phyloP scores from a whole-genome alignment of 2,113 vertebrate genomes.

The Paradoxurus hermaphroditus region DNA sequence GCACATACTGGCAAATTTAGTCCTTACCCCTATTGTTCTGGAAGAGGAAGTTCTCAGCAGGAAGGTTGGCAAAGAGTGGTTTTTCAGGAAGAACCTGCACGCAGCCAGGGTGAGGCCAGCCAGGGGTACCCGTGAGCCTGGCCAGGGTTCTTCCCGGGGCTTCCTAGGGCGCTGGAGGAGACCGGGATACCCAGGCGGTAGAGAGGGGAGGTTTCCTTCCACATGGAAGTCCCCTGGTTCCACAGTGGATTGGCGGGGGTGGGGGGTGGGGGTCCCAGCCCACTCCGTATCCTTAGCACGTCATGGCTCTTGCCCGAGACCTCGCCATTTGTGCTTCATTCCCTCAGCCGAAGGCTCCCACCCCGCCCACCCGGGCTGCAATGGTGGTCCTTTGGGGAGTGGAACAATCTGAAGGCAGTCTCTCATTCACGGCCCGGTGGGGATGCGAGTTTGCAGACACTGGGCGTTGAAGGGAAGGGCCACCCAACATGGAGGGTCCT shows the following conservation, averaged over 20 bases:
- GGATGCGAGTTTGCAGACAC: not conserved
- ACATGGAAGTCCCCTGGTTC: not conserved
- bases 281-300: rapidly evolving
- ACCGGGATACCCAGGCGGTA: not conserved
- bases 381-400: not conserved
- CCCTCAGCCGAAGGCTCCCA: not conserved
- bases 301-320: not conserved
- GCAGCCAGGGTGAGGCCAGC: not conserved
- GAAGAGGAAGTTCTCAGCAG: not conserved
- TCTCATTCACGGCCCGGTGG: not conserved
- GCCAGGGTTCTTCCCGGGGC: not conserved
- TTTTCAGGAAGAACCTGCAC: conserved; percentile 42
- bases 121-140: not conserved
- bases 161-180: not conserved
- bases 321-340: not conserved
- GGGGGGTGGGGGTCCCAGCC: too few relatives aligned
- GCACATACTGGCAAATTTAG: not conserved
- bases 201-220: not conserved
- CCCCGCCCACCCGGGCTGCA: rapidly evolving
- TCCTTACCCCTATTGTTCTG: not conserved
- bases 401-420: not conserved
- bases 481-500: not conserved
- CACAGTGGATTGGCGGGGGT: too few relatives aligned
- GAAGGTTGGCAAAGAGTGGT: not conserved
- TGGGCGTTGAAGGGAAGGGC: not conserved